phyloP scores from a whole-genome alignment of 2,797 vertebrate genomes.

The Sebastes taczanowskii region DNA sequence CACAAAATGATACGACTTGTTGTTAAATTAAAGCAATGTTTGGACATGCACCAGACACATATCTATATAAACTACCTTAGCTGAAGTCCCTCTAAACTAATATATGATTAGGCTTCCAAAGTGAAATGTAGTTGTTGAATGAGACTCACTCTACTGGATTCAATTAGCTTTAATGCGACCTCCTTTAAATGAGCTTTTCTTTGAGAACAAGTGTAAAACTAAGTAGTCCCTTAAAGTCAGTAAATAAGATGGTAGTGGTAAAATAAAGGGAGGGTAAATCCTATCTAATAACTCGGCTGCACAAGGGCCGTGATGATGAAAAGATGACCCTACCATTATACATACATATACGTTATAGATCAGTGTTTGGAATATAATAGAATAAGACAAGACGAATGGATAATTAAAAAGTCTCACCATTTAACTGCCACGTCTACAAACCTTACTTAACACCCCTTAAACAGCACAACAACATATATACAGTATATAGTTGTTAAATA shows the following conservation, averaged over 20 bases:
- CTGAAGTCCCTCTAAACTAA: background rate
- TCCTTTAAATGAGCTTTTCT: too few species aligned
- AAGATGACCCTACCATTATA: too few species aligned
- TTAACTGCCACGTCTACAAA: background rate
- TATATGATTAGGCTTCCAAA: background rate
- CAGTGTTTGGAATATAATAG: background rate
- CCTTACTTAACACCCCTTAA: background rate
- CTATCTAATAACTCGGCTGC: too few species aligned
- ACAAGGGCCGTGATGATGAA: too few species aligned
- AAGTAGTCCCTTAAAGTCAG: accelerated
- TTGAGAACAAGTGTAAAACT: background rate
- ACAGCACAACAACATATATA: background rate
- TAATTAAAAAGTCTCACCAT: too few species aligned
- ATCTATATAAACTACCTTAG: background rate
- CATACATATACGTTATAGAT: too few species aligned
- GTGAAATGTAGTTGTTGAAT: background rate
- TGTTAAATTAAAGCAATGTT: background rate
- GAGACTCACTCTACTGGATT: background rate
- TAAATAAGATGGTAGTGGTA: too few species aligned
- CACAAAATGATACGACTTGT: background rate
- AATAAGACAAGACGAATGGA: background rate
- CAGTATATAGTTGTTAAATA: background rate
- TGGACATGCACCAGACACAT: accelerated
- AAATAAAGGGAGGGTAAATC: background rate
- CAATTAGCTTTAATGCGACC: background rate